These are phyloP conservation scores for Drosophila atripex DNA, from an alignment of 2,888 invertebrate genomes.

Conservation along the genomic window DNA sequence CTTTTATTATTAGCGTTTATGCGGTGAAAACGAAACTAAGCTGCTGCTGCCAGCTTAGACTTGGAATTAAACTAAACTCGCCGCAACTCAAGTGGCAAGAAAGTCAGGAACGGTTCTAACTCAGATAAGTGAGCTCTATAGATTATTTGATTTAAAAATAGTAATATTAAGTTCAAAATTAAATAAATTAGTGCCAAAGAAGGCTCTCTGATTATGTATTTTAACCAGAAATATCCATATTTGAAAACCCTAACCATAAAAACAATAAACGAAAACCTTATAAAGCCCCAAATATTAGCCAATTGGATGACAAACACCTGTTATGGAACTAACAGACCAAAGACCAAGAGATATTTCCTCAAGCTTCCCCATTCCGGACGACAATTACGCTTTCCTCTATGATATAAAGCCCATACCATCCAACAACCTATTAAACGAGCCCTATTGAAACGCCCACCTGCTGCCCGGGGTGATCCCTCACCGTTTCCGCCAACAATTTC, in stretches of 20 bases:
- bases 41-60: constrained; percentile 21
- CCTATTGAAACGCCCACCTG: constrained; percentile 39
- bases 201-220: too few species aligned
- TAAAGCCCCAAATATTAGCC: not conserved
- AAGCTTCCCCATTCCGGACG: constrained; percentile 1
- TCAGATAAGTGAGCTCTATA: not conserved
- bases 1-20: constrained; percentile 46
- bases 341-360: not conserved
- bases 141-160: too few species aligned
- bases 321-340: not conserved
- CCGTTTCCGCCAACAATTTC: constrained; percentile 55
- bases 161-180: too few species aligned
- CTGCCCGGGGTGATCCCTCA: constrained; percentile 35
- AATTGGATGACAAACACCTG: not conserved
- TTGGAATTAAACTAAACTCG: constrained; percentile 40
- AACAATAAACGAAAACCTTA: not conserved
- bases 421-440: constrained; percentile 17
- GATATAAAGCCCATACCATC: not conserved
- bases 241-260: too few species aligned
- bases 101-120: constrained; percentile 25
- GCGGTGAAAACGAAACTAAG: constrained; percentile 73
- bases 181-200: too few species aligned
- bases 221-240: too few species aligned
- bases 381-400: not conserved
- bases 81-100: constrained; percentile 57